A percentile compares a stretch with the other conserved stretches of the same genome.
phyloP scores from a whole-genome alignment of 1,140 invertebrate genomes.

The Lethocerus indicus region DNA sequence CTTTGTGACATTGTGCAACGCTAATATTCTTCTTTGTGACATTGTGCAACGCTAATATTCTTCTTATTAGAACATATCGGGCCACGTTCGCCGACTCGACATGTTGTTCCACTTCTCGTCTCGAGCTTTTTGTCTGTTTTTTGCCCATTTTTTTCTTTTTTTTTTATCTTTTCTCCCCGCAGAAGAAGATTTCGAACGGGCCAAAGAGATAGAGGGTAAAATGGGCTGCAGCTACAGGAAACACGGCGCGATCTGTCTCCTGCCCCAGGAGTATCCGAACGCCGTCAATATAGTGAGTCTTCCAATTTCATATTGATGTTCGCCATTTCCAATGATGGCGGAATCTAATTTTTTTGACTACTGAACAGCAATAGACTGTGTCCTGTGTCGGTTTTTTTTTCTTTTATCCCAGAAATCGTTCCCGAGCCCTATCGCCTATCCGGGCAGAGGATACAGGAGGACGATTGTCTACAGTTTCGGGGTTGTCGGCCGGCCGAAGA shows the following conservation, averaged over 20 bases:
- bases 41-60: slow-evolving; percentile 5
- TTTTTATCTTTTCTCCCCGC: too few relatives aligned
- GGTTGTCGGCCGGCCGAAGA: too few relatives aligned
- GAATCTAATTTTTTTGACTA: background rate
- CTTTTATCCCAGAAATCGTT: slow-evolving; percentile 8
- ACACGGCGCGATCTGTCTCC: slow-evolving; percentile 71
- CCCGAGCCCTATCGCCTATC: slow-evolving; percentile 11
- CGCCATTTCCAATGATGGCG: background rate
- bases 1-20: background rate
- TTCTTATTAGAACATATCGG: background rate
- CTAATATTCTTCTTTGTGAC: background rate
- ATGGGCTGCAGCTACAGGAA: slow-evolving; percentile 45
- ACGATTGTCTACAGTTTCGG: slow-evolving; percentile 17
- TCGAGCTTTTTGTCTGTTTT: background rate
- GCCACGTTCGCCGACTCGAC: background rate
- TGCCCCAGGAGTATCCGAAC: slow-evolving; percentile 86
- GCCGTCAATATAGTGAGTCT: slow-evolving; percentile 60
- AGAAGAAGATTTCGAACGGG: slow-evolving; percentile 10
- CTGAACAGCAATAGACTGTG: background rate
- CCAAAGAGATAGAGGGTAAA: slow-evolving; percentile 43
- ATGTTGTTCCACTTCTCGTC: background rate
- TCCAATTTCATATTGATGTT: background rate
- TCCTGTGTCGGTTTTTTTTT: background rate
- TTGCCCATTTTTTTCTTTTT: background rate
- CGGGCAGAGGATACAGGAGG: slow-evolving; percentile 12